Evolutionary conservation across 2,888 invertebrate genomes (phyloP), one percentile per base, ranked within the genome.

Genomic region (Cataglyphis altisquamis): DNA sequence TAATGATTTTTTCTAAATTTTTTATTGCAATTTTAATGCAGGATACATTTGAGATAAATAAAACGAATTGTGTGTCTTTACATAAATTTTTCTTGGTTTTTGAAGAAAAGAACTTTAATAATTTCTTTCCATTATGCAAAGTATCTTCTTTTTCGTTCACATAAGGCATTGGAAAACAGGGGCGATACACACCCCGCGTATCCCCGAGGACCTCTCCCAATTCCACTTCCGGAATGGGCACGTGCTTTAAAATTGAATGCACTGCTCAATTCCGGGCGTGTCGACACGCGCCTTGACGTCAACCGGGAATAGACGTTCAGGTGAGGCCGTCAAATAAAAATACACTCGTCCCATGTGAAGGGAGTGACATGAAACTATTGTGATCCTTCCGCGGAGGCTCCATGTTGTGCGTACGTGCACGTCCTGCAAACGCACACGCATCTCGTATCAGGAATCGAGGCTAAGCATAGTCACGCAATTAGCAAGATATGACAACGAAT

Each of bases 211-310:
- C 67, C 62, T 78, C 78, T 73, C 82, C 70, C 70, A 64, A 82
- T 67, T 48, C 64, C 80, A 85, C 72, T 88, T 83, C 67, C 68
- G 85, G 84, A 85, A 70, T 32, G 70, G 82, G 63, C 82, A 72
- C 67, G 81, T 82, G 82, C 63, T 90, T 90, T 90, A 91, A 91
- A 91, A 91, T 89, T 89, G 89, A 88, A 89, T 85, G 85, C 45
- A 87, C 86, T 87, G 81, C 90, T 92, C 92, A 90, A 92, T 92
- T 93, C 90, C 91, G 86, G 90, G 91, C 91, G 91, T 92, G 92
- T 92, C 92, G 92, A 91, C 92, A 91, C 89, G 87, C 88, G 84
- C 82, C 78, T 88, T 74, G 82, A 89, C 89, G 89, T 87, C 84
- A 83, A 88, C 84, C 84, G 87, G 87, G 89, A 90, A 91, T 88